phyloP scores from a whole-genome alignment of 2,888 invertebrate genomes.

The Drosophila falleni region DNA sequence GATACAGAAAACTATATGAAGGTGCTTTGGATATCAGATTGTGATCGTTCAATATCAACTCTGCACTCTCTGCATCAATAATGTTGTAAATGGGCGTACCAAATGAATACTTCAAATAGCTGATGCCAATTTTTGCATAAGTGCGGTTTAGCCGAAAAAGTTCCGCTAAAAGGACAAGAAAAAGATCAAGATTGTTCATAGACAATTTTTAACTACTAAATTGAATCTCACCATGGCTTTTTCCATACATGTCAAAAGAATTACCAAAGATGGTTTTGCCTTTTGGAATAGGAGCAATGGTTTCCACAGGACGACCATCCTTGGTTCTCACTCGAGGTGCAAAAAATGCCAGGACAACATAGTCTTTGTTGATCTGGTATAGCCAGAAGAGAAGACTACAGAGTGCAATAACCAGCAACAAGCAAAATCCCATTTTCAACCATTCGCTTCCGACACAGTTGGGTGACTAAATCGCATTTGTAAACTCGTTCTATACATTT shows the following conservation, averaged over 20 bases:
- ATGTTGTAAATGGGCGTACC: conserved; percentile 64
- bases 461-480: conserved; percentile 10
- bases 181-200: neutral
- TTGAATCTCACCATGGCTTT: conserved; percentile 40
- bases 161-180: conserved; percentile 42
- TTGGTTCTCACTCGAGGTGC: conserved; percentile 65
- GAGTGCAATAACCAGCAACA: too few species aligned
- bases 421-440: too few species aligned
- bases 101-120: conserved; percentile 65
- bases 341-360: conserved; percentile 59
- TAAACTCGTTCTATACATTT: neutral
- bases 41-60: conserved; percentile 73
- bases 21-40: conserved; percentile 71
- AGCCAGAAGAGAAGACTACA: conserved; percentile 8
- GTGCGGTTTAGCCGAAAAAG: conserved; percentile 57
- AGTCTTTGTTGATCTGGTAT: conserved; percentile 59
- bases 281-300: conserved; percentile 54
- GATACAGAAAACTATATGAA: conserved; percentile 72
- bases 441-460: neutral
- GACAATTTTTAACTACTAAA: neutral
- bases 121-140: conserved; percentile 42
- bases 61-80: conserved; percentile 73
- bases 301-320: conserved; percentile 69
- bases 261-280: conserved; percentile 78
- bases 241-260: conserved; percentile 71